These are phyloP conservation scores for Agapostemon virescens DNA, from an alignment of 2,888 invertebrate species.

Conservation along the genomic window DNA sequence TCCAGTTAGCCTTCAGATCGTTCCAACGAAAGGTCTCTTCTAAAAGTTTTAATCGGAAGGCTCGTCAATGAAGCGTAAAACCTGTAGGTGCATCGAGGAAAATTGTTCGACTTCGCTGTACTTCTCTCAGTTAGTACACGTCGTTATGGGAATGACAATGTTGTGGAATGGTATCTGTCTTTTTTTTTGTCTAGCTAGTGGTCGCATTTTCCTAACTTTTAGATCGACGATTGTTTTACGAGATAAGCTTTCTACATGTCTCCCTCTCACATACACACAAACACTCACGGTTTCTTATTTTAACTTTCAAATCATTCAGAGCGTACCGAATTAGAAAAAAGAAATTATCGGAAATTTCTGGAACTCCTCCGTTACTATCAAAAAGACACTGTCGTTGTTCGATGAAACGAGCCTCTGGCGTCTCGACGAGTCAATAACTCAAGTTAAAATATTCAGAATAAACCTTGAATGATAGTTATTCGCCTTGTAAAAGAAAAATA, in stretches of 20 bases:
- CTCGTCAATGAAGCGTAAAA: not conserved
- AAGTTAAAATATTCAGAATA: too few relatives aligned
- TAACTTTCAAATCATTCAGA: slow-evolving; percentile 6
- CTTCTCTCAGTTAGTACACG: not conserved
- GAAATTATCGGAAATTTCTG: not conserved
- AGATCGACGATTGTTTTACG: not conserved
- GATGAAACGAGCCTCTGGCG: too few relatives aligned
- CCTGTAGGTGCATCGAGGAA: not conserved
- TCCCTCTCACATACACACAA: too few relatives aligned
- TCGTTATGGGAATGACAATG: not conserved
- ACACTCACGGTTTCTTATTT: not conserved
- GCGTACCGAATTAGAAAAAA: not conserved
- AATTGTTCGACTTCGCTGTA: slow-evolving; percentile 2
- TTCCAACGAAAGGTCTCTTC: not conserved
- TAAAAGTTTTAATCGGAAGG: not conserved
- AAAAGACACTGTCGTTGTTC: not conserved
- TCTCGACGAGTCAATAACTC: too few relatives aligned
- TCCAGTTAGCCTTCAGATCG: not conserved
- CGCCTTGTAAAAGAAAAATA: too few relatives aligned
- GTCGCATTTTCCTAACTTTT: not conserved
- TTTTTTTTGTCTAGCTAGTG: not conserved
- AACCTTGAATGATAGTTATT: too few relatives aligned
- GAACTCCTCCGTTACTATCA: not conserved
- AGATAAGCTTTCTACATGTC: not conserved
- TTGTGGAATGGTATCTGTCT: not conserved